These are phyloP conservation scores for Centropus bengalensis DNA, from an alignment of 2,113 vertebrate genomes.

Conservation along the genomic window DNA sequence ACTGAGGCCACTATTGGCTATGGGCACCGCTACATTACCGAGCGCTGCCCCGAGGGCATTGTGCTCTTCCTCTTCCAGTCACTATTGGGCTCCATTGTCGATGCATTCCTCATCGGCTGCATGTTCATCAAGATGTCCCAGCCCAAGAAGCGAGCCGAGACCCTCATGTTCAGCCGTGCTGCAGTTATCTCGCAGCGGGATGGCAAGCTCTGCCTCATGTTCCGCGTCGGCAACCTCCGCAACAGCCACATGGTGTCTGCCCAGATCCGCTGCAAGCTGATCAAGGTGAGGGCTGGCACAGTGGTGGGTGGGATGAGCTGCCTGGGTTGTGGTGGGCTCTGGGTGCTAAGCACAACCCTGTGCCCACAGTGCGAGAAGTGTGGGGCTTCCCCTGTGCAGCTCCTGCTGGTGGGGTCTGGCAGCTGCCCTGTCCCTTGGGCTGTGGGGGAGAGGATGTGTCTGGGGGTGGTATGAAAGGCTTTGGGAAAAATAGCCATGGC, in stretches of 20 bases:
- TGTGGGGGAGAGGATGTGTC: background rate
- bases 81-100: conserved; percentile 87
- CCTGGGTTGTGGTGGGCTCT: rapidly evolving
- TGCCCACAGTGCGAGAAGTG: rapidly evolving
- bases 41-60: conserved; percentile 89
- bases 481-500: rapidly evolving
- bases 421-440: background rate
- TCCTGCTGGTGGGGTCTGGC: background rate
- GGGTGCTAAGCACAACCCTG: too few relatives aligned
- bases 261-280: conserved; percentile 91
- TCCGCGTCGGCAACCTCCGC: conserved; percentile 88
- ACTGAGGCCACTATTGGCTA: conserved; percentile 91
- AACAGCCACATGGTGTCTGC: conserved; percentile 93
- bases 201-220: conserved; percentile 90
- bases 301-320: rapidly evolving
- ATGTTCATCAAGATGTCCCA: conserved; percentile 96
- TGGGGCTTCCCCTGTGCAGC: too few relatives aligned
- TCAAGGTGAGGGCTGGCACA: conserved; percentile 77
- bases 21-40: conserved; percentile 87
- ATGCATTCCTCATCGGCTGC: conserved; percentile 90
- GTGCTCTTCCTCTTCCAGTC: conserved; percentile 91
- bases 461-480: rapidly evolving
- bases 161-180: conserved; percentile 88
- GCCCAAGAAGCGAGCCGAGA: conserved; percentile 90
- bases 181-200: conserved; percentile 88